Evolutionary conservation across 2,888 invertebrate species (phyloP).

Genomic region (Luffia ferchaultella): DNA sequence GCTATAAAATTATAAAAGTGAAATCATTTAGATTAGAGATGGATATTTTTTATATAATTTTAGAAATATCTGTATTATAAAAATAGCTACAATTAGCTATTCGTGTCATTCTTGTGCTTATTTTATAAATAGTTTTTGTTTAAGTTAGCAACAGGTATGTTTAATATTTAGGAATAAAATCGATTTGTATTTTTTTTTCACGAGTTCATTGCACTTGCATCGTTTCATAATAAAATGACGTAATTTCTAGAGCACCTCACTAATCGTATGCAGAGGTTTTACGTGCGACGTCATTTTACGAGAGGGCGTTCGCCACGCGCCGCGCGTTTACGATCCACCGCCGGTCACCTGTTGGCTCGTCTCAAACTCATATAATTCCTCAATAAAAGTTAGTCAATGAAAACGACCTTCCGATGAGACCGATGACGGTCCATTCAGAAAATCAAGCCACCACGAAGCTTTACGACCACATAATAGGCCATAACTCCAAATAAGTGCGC

Average conservation of each 20-base stretch:
- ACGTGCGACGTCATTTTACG: conserved; percentile 21
- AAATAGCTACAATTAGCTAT: no score
- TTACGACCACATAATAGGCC: neutral
- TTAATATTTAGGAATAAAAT: no score
- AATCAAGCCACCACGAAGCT: neutral
- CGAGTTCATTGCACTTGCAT: neutral
- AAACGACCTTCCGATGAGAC: conserved; percentile 46
- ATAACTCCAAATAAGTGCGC: neutral
- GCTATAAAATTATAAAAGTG: no score
- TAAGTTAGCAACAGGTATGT: no score
- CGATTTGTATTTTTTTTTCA: no score
- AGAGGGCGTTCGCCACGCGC: conserved; percentile 5
- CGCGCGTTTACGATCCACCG: conserved; percentile 26
- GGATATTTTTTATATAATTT: no score
- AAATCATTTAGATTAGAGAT: no score
- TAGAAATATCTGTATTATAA: no score
- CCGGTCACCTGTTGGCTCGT: conserved; percentile 53
- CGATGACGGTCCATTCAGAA: conserved; percentile 42
- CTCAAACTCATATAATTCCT: conserved; percentile 11
- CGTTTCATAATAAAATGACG: neutral
- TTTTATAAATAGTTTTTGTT: no score
- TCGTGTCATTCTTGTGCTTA: no score
- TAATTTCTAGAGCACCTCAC: neutral
- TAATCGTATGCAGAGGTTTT: conserved; percentile 4
- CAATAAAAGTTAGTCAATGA: conserved; percentile 54